Evolutionary conservation across 2,113 vertebrate genomes (phyloP).

Genomic region (Greenwoodochromis staneri): DNA sequence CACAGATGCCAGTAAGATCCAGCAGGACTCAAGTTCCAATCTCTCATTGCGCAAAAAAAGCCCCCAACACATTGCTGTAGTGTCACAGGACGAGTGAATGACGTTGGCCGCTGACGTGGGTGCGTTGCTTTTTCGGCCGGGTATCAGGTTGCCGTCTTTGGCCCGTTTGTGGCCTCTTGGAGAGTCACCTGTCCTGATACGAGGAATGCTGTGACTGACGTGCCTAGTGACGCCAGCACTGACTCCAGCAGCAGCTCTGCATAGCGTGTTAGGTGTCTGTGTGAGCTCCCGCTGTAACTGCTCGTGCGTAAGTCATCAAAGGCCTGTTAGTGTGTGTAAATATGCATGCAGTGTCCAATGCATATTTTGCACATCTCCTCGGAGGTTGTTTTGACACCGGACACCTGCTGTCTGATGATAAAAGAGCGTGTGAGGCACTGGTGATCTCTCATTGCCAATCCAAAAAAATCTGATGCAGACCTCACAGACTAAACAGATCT

Average conservation of each 20-base stretch:
- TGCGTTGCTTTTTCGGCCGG: constrained; percentile 54
- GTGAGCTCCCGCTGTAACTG: neutral
- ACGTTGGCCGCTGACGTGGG: constrained; percentile 60
- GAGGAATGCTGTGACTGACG: constrained; percentile 70
- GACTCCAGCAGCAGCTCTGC: constrained; percentile 55
- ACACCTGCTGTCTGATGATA: constrained; percentile 60
- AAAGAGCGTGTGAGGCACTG: constrained; percentile 21
- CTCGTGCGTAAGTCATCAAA: constrained; percentile 1
- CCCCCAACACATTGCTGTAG: constrained; percentile 69
- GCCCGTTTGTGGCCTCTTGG: constrained; percentile 58
- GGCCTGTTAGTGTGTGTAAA: constrained; percentile 25
- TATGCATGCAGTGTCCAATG: constrained; percentile 29
- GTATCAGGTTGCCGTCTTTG: constrained; percentile 70
- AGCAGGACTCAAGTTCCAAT: constrained; percentile 69
- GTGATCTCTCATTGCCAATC: constrained; percentile 16
- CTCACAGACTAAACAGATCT: constrained; percentile 30
- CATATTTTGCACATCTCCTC: constrained; percentile 47
- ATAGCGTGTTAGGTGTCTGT: constrained; percentile 50
- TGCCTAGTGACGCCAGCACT: constrained; percentile 57
- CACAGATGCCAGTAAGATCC: constrained; percentile 61
- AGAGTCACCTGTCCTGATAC: constrained; percentile 56
- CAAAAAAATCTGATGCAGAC: constrained; percentile 16
- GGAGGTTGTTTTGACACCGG: constrained; percentile 71
- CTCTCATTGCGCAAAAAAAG: constrained; percentile 70
- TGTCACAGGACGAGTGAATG: constrained; percentile 73